phyloP scores from a whole-genome alignment of 2,113 vertebrate species.

The Microtus richardsoni region DNA sequence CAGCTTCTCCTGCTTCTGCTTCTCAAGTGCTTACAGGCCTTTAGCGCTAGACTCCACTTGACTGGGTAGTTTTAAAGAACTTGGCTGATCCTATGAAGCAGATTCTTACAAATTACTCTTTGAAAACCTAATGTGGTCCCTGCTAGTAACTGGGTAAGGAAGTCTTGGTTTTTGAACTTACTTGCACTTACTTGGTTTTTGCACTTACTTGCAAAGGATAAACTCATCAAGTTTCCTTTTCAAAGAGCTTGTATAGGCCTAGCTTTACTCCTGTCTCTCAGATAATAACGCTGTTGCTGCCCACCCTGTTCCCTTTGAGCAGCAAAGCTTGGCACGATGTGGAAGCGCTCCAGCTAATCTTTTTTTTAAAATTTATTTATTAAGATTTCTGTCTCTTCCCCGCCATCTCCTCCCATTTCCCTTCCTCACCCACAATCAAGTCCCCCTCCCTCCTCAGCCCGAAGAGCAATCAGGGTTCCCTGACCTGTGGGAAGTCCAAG shows the following conservation, averaged over 20 bases:
- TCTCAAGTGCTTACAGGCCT: background rate
- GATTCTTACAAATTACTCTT: background rate
- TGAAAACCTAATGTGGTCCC: background rate
- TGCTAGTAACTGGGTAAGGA: background rate
- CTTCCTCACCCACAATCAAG: too few species aligned
- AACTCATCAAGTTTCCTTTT: slow-evolving; percentile 9
- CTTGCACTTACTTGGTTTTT: too few species aligned
- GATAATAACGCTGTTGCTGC: background rate
- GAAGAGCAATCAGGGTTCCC: too few species aligned
- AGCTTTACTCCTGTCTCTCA: background rate
- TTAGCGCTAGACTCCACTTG: background rate
- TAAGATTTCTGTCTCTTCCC: too few species aligned
- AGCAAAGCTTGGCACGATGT: background rate
- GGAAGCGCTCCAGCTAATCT: background rate
- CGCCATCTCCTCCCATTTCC: too few species aligned
- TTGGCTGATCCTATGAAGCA: background rate
- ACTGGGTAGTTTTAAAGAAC: background rate
- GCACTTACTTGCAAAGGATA: background rate
- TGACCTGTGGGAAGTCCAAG: too few species aligned
- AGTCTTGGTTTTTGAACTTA: background rate
- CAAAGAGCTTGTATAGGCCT: background rate
- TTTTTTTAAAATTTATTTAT: too few species aligned
- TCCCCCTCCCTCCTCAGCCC: too few species aligned
- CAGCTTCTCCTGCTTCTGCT: background rate
- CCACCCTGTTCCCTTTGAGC: background rate